Conservation (phyloP, 2,113 vertebrate species). For the Hirundichthys speculiger region DNA sequence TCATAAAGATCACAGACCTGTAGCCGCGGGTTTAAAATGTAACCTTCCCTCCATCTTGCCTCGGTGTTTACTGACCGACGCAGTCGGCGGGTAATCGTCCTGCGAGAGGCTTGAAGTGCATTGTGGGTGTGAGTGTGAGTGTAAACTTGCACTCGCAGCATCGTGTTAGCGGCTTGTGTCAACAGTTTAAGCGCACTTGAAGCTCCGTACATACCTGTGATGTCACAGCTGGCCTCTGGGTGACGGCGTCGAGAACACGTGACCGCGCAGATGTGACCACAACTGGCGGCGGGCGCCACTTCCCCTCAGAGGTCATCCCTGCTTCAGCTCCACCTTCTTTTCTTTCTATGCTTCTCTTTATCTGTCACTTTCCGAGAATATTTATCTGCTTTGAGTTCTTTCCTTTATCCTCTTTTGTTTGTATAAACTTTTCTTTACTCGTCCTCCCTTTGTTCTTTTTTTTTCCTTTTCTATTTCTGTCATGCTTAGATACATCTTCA, state of each 20-base stretch:
- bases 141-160: too few relatives aligned
- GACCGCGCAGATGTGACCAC: too few relatives aligned
- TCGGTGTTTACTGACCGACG: constrained; percentile 54
- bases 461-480: neutral
- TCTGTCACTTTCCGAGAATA: too few relatives aligned
- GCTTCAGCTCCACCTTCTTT: too few relatives aligned
- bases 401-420: too few relatives aligned
- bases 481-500: too few relatives aligned
- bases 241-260: neutral
- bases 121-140: too few relatives aligned
- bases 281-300: too few relatives aligned
- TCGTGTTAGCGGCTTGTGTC: neutral
- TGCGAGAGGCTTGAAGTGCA: constrained; percentile 36
- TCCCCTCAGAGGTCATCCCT: too few relatives aligned
- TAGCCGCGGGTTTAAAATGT: constrained; percentile 47
- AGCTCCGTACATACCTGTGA: constrained; percentile 6
- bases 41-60: constrained; percentile 40
- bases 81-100: constrained; percentile 43
- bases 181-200: constrained; percentile 31
- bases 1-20: constrained; percentile 62
- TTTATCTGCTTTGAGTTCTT: too few relatives aligned
- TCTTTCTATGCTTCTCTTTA: too few relatives aligned
- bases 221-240: constrained; percentile 6
- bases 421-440: neutral
- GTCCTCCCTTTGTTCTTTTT: neutral